A percentile compares a stretch with the other conserved stretches of the same genome.
Conservation (phyloP, 2,113 vertebrate species). For the Tiliqua scincoides region DNA sequence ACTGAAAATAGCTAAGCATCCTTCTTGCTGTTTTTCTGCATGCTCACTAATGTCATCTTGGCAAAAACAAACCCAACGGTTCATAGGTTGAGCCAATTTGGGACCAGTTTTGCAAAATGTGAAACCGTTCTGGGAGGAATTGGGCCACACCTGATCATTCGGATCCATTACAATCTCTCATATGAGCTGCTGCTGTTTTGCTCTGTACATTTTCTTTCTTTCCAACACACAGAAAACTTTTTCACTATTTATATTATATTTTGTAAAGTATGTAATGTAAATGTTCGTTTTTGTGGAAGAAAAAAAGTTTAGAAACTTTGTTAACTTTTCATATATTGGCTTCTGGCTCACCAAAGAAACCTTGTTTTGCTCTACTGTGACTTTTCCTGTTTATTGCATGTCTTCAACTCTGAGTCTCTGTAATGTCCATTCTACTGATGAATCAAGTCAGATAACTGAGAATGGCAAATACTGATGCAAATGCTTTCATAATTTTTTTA, state of each 20-base stretch:
- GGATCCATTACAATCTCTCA: not conserved
- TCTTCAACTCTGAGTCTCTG: slow-evolving; percentile 69
- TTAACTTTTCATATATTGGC: slow-evolving; percentile 84
- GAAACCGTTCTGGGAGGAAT: not conserved
- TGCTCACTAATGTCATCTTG: not conserved
- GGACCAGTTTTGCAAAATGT: slow-evolving; percentile 12
- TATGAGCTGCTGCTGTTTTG: slow-evolving; percentile 46
- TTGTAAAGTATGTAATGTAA: slow-evolving; percentile 94
- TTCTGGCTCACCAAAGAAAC: slow-evolving; percentile 94
- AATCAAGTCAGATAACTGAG: slow-evolving; percentile 47
- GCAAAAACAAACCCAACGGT: not conserved
- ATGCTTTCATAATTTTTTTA: slow-evolving; percentile 20
- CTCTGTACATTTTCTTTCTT: slow-evolving; percentile 66
- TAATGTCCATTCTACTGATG: slow-evolving; percentile 74
- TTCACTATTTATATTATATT: slow-evolving; percentile 96
- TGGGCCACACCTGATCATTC: not conserved
- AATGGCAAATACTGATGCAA: slow-evolving; percentile 43
- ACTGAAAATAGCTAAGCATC: not conserved
- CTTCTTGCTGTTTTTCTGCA: not conserved
- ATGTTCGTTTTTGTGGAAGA: slow-evolving; percentile 88
- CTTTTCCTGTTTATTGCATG: slow-evolving; percentile 82
- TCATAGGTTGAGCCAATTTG: not conserved
- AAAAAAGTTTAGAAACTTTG: slow-evolving; percentile 80
- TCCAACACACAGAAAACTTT: slow-evolving; percentile 89
- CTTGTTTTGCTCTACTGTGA: slow-evolving; percentile 84